Evolutionary conservation across 2,888 invertebrate genomes (phyloP), one percentile per base, ranked within the genome.

Genomic region (Calameuta filiformis): DNA sequence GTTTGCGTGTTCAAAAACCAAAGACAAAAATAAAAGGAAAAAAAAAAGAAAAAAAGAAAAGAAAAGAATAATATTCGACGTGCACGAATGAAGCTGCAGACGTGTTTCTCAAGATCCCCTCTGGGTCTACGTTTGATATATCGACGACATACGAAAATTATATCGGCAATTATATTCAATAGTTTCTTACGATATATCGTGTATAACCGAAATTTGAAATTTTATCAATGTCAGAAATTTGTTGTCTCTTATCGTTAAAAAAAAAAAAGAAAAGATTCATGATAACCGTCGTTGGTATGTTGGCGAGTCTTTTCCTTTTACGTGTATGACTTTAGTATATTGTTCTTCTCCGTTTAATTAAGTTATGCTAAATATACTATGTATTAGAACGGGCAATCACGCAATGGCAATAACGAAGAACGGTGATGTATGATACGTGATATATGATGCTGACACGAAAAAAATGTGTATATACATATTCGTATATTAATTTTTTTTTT

Each of bases 1-100:
- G 74, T 33, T 35, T 34, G 73, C 71, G 3, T 12, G 68, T 68
- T 35, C 12, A 12, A n/a, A 40, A 56, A 31, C n/a, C 35, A 76
- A n/a, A 77, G 34, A 77, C 15, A 73, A 9, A 76, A 2, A 74
- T 3, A 80, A 40, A 75, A n/a, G 75, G 71, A 31, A 69, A 31
- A 31, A 31, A 31, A 31, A 31, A 69, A 31, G 1, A 31, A 31
- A 31, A 30, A 30, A 71, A 30, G 1, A 33, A 33, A 33, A 33
- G 33, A 69, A 69, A 69, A 30, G 31, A 31, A 71, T 30, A 23
- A 40, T 56, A 56, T 56, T 56, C 40, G 40, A 23, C 40, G 40
- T 56, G 40, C 40, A 56, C 40, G 40, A 56, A 56, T 23, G 40
- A 56, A 56, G 40, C 40, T 56, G 23, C 40, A 56, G 40, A 56